Evolutionary conservation across 2,797 vertebrate species (phyloP).

Genomic region (Mionectes olivaceus): DNA sequence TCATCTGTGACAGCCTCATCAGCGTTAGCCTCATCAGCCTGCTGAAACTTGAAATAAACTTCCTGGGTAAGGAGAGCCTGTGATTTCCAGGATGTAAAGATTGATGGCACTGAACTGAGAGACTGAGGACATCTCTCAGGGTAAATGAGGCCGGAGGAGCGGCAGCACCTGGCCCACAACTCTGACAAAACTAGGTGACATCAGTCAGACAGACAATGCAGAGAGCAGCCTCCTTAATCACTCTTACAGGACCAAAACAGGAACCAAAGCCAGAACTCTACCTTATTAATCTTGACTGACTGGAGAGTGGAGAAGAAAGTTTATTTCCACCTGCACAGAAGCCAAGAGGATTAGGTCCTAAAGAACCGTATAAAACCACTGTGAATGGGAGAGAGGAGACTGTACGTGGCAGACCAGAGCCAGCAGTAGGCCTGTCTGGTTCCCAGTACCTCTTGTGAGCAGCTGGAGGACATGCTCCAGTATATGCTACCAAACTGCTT

Average conservation of each 20-base stretch:
- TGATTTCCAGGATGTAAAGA: neutral
- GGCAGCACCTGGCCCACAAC: neutral
- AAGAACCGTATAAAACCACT: neutral
- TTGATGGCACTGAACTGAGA: neutral
- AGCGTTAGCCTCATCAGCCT: neutral
- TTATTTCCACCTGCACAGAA: neutral
- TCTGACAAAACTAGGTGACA: neutral
- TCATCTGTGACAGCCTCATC: neutral
- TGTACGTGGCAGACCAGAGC: neutral
- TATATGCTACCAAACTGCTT: neutral
- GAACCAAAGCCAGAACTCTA: neutral
- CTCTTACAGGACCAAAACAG: neutral
- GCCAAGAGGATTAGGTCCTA: neutral
- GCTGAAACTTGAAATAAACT: neutral
- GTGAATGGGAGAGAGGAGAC: neutral
- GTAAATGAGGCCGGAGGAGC: neutral
- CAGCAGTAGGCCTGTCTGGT: neutral
- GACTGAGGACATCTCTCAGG: neutral
- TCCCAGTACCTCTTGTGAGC: neutral
- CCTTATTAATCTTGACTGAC: neutral
- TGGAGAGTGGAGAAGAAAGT: neutral
- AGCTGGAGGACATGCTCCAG: neutral
- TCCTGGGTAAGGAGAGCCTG: neutral
- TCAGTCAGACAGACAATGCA: neutral
- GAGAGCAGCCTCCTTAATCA: neutral